A percentile compares a stretch with the other conserved stretches of the same genome.
These are phyloP conservation scores for Drosophila flavopinicola DNA, from an alignment of 2,888 invertebrate genomes.

Conservation along the genomic window DNA sequence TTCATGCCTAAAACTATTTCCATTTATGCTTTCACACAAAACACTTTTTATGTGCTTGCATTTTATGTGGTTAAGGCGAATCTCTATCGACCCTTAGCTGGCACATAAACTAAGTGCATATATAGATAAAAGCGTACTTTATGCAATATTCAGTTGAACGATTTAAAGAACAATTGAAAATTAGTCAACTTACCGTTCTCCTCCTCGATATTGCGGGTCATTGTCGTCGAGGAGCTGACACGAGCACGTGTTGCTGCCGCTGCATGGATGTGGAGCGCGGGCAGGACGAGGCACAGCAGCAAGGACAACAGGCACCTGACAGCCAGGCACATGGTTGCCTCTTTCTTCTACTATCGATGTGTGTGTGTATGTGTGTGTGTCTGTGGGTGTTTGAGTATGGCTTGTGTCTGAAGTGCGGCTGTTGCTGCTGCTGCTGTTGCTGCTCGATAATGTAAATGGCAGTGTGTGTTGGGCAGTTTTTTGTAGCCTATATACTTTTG, in stretches of 20 bases:
- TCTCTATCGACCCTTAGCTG: too few species aligned
- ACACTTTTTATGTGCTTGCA: too few species aligned
- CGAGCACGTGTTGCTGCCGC: conserved; percentile 77
- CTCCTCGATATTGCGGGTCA: conserved; percentile 84
- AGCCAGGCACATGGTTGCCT: conserved; percentile 60
- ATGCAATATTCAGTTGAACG: background rate
- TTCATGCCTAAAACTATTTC: too few species aligned
- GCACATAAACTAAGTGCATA: background rate
- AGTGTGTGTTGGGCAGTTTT: conserved; percentile 25
- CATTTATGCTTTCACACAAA: too few species aligned
- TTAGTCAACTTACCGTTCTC: conserved; percentile 83
- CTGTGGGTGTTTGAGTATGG: conserved; percentile 15
- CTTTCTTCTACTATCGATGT: conserved; percentile 34
- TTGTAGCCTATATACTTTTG: conserved; percentile 30
- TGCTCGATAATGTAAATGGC: conserved; percentile 30
- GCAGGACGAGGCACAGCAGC: conserved; percentile 66
- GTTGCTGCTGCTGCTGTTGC: conserved; percentile 16
- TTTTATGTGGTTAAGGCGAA: too few species aligned
- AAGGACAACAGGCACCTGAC: conserved; percentile 49
- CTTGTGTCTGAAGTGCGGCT: conserved; percentile 26
- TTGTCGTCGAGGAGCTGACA: conserved; percentile 80
- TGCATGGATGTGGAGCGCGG: conserved; percentile 63
- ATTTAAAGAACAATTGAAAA: conserved; percentile 18
- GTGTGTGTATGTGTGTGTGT: conserved; percentile 8
- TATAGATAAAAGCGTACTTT: background rate